phyloP scores from a whole-genome alignment of 2,888 invertebrate species.

The Hedychridium roseum region DNA sequence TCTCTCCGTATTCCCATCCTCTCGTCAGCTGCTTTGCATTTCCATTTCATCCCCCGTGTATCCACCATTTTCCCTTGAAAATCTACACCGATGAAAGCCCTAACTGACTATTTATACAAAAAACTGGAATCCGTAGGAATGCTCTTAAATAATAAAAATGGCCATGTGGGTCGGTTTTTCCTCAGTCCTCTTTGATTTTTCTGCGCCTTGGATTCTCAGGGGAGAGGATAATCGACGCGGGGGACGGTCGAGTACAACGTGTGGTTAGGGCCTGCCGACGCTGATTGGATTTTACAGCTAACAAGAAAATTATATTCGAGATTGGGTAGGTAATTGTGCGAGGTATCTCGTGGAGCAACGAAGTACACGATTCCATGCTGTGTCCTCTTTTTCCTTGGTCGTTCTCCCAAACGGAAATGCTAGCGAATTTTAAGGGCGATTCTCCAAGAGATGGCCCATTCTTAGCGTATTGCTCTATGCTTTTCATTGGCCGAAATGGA shows the following conservation, averaged over 20 bases:
- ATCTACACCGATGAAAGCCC: too few relatives aligned
- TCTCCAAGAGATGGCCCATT: too few relatives aligned
- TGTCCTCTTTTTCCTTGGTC: slow-evolving; percentile 11
- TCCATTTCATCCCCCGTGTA: slow-evolving; percentile 1
- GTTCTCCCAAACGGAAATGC: too few relatives aligned
- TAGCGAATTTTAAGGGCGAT: too few relatives aligned
- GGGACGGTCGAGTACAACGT: slow-evolving; percentile 34
- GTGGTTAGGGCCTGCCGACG: slow-evolving; percentile 37
- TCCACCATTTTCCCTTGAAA: too few relatives aligned
- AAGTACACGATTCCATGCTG: slow-evolving; percentile 11
- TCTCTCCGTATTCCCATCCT: slow-evolving; percentile 19
- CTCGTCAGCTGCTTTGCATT: background rate
- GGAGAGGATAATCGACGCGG: slow-evolving; percentile 6
- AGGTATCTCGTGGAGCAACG: slow-evolving; percentile 29
- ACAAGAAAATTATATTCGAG: slow-evolving; percentile 62
- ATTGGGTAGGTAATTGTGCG: slow-evolving; percentile 58
- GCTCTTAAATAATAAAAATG: too few relatives aligned
- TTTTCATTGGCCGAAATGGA: too few relatives aligned
- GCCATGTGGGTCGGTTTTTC: too few relatives aligned
- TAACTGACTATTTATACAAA: too few relatives aligned
- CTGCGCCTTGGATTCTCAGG: background rate
- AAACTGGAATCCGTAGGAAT: too few relatives aligned
- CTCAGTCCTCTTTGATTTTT: slow-evolving; percentile 19
- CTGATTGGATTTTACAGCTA: slow-evolving; percentile 61
- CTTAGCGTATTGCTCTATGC: too few relatives aligned